Base-by-base conservation (phyloP, 64 coral and sea anemone genomes). In the Exaiptasia diaphana region DNA sequence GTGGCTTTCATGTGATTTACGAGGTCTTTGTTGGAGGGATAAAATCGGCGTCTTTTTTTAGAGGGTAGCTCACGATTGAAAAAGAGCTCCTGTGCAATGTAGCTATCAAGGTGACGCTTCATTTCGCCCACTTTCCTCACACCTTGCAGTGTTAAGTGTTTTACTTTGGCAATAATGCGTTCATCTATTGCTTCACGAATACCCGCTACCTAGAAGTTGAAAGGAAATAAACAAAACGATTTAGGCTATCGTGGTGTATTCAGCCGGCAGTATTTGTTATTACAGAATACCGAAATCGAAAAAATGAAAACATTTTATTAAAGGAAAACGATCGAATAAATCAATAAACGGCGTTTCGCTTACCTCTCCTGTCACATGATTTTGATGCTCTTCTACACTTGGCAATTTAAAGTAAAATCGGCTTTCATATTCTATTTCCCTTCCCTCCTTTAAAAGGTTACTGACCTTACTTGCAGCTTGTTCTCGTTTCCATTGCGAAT, bases 131-230 rank as follows among this genome's bases (percentile, higher is more conserved):
- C 41, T 52, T 58, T 83, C 2, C 33, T 11, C 22, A 83, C 81
- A 29, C 88, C 79, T 64, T 83, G 55, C 30, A 42, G 13, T 41
- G 71, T 56, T 40, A 90, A 40, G 48, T 74, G 42, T 42, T 70
- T 38, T 14, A 82, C 72, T n/a, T 90, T 90, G 39, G 72, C 4
- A 40, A 35, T 65, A 5, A 88, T 57, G 1, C 50, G 71, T 9
- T 69, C 37, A 65, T 80, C 76, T 24, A 89, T 23, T 34, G 76
- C 38, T 41, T 89, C 76, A 49, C 78, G 63, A 61, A 89, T 61
- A 8, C 86, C 77, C 14, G 52, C 74, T 45, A 65, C 85, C 85
- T n/a, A n/a, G n/a, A n/a, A n/a, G n/a, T n/a, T n/a, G n/a, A n/a
- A n/a, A n/a, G n/a, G n/a, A n/a, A n/a, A n/a, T n/a, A n/a, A n/a